Base-by-base conservation (phyloP, 2,113 vertebrate species). In the Polypterus senegalus region DNA sequence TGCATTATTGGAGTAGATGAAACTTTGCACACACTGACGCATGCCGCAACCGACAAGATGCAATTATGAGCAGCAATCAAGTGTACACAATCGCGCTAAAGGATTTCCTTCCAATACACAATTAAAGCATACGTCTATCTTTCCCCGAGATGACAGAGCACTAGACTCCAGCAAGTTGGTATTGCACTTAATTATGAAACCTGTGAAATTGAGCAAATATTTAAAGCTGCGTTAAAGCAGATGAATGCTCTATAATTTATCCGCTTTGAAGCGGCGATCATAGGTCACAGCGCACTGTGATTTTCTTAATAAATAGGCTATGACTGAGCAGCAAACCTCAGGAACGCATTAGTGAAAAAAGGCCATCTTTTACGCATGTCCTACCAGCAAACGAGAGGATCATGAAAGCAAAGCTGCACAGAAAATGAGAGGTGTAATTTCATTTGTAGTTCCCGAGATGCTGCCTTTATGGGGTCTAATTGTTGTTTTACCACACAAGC, bases 201-300 rank as follows among this genome's bases (percentile, higher is more conserved):
- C 70, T 76, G 73, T 69, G 70, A 76, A 77, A 74, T 66, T 80
- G 75, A 82, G 83, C 76, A 81, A 84, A 82, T 75, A 81, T 81
- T 85, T 79, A 80, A 80, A 81, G 77, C 75, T 69, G 77, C 79
- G 82, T 78, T 83, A 85, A 83, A 85, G 81, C 78, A 85, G 76
- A 82, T 84, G 78, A 84, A 78, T 78, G 76, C 80, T 71, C 80
- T 80, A 73, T 84, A 85, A 85, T 88, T 85, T 79, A 82, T 77
- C 73, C 80, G 77, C 84, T 27, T 80, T 80, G 79, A 79, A 81
- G 75, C 65, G 70, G 75, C 56, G 54, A 57, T 81, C 76, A 79
- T 80, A 80, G 27, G 27, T 27, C 27, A 27, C 27, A 27, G 27
- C 27, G 27, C 27, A 27, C 27, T 27, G 27, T 27, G 27, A 27